Evolutionary conservation across 2,113 vertebrate genomes (phyloP).

Genomic region (Heloderma charlesbogerti): DNA sequence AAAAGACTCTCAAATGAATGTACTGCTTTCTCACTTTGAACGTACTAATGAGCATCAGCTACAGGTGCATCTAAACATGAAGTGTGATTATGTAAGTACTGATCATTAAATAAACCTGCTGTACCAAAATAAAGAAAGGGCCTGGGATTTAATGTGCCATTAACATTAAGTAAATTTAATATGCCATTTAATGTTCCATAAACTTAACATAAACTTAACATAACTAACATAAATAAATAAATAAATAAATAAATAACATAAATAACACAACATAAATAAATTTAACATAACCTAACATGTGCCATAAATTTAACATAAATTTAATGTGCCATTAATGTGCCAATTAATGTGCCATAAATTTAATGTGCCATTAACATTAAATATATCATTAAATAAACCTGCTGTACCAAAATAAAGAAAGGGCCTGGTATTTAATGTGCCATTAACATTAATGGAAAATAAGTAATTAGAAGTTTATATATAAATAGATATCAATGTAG

Average conservation of each 20-base stretch:
- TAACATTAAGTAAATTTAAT: no score
- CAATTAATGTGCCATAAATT: no score
- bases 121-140: not conserved
- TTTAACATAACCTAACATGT: no score
- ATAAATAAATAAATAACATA: no score
- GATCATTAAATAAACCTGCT: not conserved
- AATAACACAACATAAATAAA: no score
- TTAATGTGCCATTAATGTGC: no score
- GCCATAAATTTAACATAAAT: no score
- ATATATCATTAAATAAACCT: not conserved
- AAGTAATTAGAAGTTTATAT: not conserved
- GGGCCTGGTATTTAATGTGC: not conserved
- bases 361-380: no score
- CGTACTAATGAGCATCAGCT: not conserved
- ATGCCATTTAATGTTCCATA: no score
- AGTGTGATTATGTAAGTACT: conserved; percentile 52
- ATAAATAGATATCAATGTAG: not conserved
- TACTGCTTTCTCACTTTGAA: conserved; percentile 36
- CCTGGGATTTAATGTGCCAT: not conserved
- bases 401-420: conserved; percentile 2
- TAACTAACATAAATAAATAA: no score
- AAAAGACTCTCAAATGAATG: conserved; percentile 21
- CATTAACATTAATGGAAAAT: not conserved
- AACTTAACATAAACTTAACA: no score
- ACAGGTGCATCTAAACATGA: conserved; percentile 24